These are phyloP conservation scores for Rhaphigaster nebulosa DNA, from an alignment of 2,888 invertebrate genomes.

Conservation along the genomic window DNA sequence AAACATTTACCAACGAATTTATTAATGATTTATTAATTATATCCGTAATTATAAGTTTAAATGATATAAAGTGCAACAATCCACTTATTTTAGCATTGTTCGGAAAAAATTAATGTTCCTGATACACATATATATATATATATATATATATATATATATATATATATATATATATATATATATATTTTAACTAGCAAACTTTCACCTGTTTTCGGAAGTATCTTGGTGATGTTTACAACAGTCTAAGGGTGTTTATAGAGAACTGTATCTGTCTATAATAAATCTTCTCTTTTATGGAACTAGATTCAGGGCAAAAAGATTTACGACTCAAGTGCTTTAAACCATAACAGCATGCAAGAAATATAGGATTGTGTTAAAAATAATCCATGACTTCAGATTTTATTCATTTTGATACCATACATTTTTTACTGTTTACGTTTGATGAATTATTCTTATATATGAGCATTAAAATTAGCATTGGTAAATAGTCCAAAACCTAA, in stretches of 20 bases:
- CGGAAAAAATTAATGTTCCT: background rate
- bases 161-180: too few relatives aligned
- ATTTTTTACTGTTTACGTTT: background rate
- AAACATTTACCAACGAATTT: too few relatives aligned
- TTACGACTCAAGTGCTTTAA: background rate
- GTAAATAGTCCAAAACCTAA: too few relatives aligned
- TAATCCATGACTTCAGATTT: background rate
- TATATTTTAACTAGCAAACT: background rate
- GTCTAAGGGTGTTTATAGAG: background rate
- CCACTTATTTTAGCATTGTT: background rate
- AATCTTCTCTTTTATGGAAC: conserved; percentile 4
- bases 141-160: too few relatives aligned
- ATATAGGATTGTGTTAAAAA: background rate
- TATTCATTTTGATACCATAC: background rate
- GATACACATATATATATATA: too few relatives aligned
- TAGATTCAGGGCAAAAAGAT: background rate
- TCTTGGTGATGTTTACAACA: background rate
- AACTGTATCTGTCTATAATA: background rate
- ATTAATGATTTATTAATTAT: too few relatives aligned
- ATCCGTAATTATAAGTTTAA: too few relatives aligned
- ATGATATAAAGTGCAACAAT: background rate
- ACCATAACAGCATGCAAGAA: background rate
- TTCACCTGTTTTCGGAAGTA: background rate
- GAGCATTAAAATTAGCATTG: background rate
- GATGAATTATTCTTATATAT: background rate